phyloP scores from a whole-genome alignment of 1,140 invertebrate genomes.

The Tetramorium alpestre region DNA sequence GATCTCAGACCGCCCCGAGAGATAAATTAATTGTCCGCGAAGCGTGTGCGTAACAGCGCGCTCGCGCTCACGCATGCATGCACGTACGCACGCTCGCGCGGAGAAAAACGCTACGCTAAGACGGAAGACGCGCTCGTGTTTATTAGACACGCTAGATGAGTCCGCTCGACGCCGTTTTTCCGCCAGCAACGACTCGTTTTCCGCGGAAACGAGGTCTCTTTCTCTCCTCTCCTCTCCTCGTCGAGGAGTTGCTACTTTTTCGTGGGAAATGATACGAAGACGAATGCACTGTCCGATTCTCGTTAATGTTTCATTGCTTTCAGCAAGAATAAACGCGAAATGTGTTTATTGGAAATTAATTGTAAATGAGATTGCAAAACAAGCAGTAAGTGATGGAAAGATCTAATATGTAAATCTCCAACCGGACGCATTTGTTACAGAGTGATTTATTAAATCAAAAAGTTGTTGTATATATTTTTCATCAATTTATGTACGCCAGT shows the following conservation, averaged over 20 bases:
- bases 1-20: constrained; percentile 66
- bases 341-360: background rate
- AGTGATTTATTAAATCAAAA: background rate
- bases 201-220: constrained; percentile 29
- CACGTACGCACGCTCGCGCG: background rate
- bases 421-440: too few relatives aligned
- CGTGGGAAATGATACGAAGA: constrained; percentile 36
- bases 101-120: background rate
- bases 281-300: background rate
- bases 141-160: constrained; percentile 78
- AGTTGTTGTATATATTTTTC: background rate
- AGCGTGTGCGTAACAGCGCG: constrained; percentile 53
- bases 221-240: background rate
- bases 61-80: constrained; percentile 46
- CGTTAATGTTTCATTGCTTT: background rate
- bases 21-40: constrained; percentile 81
- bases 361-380: background rate
- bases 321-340: background rate
- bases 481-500: background rate
- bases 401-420: background rate
- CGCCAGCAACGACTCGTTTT: constrained; percentile 33
- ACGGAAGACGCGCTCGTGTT: constrained; percentile 70
- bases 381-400: background rate
- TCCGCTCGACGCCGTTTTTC: constrained; percentile 65
- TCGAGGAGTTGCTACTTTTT: constrained; percentile 19